Conservation (phyloP, 2,113 vertebrate species). For the Hirundichthys speculiger region DNA sequence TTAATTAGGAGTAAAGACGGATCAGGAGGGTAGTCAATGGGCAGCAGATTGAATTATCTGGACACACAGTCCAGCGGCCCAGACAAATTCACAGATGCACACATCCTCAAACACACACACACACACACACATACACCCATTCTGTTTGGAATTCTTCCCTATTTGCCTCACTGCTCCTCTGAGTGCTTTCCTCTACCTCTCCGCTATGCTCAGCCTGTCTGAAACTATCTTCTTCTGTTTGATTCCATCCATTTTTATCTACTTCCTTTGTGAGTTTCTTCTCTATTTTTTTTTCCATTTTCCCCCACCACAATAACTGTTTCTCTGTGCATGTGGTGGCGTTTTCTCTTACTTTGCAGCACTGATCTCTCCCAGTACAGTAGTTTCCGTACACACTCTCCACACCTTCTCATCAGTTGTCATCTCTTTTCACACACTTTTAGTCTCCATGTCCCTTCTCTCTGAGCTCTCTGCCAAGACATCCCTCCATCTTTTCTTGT, state of each 20-base stretch:
- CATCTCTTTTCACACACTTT: slow-evolving; percentile 35
- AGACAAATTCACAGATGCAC: slow-evolving; percentile 60
- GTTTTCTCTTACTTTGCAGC: slow-evolving; percentile 29
- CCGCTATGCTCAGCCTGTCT: slow-evolving; percentile 52
- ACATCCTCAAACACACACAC: slow-evolving; percentile 15
- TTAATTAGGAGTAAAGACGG: slow-evolving; percentile 82
- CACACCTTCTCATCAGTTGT: slow-evolving; percentile 51
- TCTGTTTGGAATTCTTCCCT: slow-evolving; percentile 60
- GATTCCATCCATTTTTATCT: slow-evolving; percentile 33
- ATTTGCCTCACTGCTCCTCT: slow-evolving; percentile 47
- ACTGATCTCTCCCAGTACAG: slow-evolving; percentile 53
- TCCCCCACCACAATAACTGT: slow-evolving; percentile 41
- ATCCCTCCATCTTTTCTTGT: slow-evolving; percentile 34
- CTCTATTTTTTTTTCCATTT: slow-evolving; percentile 9
- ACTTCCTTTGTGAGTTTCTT: slow-evolving; percentile 29
- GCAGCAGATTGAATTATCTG: slow-evolving; percentile 81
- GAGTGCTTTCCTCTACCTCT: slow-evolving; percentile 42
- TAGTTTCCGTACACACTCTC: slow-evolving; percentile 37
- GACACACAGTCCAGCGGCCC: slow-evolving; percentile 65
- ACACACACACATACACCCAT: slow-evolving; percentile 19
- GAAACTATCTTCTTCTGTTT: slow-evolving; percentile 51
- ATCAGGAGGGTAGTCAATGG: slow-evolving; percentile 78
- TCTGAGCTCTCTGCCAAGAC: slow-evolving; percentile 26
- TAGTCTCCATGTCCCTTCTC: slow-evolving; percentile 20
- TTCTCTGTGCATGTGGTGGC: slow-evolving; percentile 50